A percentile compares a stretch with the other conserved stretches of the same genome.
These are phyloP conservation scores for Sinella curviseta DNA, from an alignment of 1,140 invertebrate genomes.

Conservation along the genomic window DNA sequence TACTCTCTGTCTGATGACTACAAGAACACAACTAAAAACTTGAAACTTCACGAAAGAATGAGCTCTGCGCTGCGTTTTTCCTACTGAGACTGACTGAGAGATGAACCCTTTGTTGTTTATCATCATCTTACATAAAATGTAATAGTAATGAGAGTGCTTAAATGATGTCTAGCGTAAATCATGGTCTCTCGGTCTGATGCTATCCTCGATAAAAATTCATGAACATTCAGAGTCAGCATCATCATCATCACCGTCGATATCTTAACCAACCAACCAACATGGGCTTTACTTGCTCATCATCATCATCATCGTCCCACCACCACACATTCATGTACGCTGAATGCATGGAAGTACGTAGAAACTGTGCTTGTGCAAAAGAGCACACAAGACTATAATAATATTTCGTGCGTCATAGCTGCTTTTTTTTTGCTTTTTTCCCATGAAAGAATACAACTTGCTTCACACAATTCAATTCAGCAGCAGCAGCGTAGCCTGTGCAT, in stretches of 20 bases:
- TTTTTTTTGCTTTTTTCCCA: constrained; percentile 23
- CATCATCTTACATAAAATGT: neutral
- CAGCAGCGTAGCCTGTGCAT: too few species aligned
- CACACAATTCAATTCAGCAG: neutral
- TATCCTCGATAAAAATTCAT: constrained; percentile 27
- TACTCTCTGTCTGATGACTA: too few species aligned
- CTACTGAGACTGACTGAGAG: neutral
- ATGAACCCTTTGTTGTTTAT: constrained; percentile 17
- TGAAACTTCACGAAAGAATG: neutral
- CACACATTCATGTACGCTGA: neutral
- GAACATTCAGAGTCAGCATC: neutral
- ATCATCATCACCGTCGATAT: neutral
- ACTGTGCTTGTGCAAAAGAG: neutral
- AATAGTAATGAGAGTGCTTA: neutral
- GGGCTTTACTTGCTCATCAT: too few species aligned
- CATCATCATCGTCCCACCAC: neutral
- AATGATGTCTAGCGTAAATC: constrained; percentile 27
- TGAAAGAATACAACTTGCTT: constrained; percentile 12
- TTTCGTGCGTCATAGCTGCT: constrained; percentile 14
- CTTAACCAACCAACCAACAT: too few species aligned
- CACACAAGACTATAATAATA: constrained; percentile 14
- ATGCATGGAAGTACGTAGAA: too few species aligned
- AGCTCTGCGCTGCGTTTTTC: neutral
- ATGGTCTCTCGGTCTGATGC: constrained; percentile 23
- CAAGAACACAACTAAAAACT: too few species aligned